phyloP scores from a whole-genome alignment of 2,888 invertebrate species.

The Exocentrus adspersus region DNA sequence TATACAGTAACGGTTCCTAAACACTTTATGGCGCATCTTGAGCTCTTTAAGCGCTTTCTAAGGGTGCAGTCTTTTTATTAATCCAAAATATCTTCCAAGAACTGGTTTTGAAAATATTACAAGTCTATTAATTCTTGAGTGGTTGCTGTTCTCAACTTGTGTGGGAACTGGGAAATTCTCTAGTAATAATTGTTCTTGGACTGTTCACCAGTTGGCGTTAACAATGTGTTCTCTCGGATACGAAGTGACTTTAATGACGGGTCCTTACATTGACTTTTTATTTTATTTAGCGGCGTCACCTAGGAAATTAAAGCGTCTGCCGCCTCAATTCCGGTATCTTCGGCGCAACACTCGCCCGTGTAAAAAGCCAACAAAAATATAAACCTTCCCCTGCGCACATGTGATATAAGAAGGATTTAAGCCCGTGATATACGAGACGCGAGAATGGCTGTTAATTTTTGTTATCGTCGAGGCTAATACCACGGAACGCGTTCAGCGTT shows the following conservation, averaged over 20 bases:
- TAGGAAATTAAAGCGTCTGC: constrained; percentile 22
- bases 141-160: no score
- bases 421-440: constrained; percentile 49
- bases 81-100: no score
- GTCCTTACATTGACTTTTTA: constrained; percentile 6
- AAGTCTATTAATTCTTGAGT: no score
- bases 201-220: no score
- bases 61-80: no score
- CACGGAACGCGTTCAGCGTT: constrained; percentile 32
- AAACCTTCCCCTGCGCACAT: constrained; percentile 43
- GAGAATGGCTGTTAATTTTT: constrained; percentile 51
- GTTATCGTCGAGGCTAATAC: constrained; percentile 45
- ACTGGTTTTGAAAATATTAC: no score
- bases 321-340: constrained; percentile 46
- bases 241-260: neutral
- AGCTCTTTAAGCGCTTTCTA: no score
- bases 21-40: no score
- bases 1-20: no score
- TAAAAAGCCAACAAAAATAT: constrained; percentile 48
- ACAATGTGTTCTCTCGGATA: neutral
- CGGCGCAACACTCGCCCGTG: constrained; percentile 47
- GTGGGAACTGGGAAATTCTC: no score
- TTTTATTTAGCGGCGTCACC: constrained; percentile 15
- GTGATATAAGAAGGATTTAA: constrained; percentile 46
- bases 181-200: no score